Evolutionary conservation across 1,140 invertebrate genomes (phyloP), one percentile per base, ranked within the genome.

Genomic region (Listronotus oregonensis): DNA sequence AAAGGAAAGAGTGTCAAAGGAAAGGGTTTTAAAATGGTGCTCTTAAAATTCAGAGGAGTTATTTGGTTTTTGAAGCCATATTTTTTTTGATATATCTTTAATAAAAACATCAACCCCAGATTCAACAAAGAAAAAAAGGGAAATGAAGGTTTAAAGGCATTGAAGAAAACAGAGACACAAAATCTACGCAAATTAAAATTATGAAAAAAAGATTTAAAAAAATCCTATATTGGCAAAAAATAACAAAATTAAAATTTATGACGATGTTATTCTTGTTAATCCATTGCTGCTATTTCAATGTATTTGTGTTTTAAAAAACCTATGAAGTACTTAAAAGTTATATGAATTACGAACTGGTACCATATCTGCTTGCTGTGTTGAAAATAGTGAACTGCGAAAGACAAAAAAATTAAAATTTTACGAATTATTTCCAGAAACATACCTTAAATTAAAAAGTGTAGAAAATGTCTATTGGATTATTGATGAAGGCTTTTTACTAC

Each of bases 391-490:
- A 67, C 31, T 74, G 15, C 69, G 59, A 60, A 71, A 64, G 44
- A 69, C 61, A 63, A 65, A 46, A 67, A 78, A 79, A 71, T 73
- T 73, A 11, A 57, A 40, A 21, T 64, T 78, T 21, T 77, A 73
- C 57, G 64, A 70, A 9, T 50, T 72, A 71, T 76, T 76, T 56
- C 51, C 71, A 49, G 64, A 71, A 70, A 34, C 67, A n/a, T 64
- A 67, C 37, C 44, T 69, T n/a, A 43, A 63, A 69, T 31, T 67
- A 39, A 71, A 66, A 14, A 21, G 18, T 52, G 6, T 52, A 21
- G n/a, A 62, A 66, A 67, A 69, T 56, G 7, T 69, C 57, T 47
- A 31, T 44, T 73, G 72, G 31, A 67, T 77, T 31, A 71, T 75
- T 67, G 70, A 77, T 67, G 69, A 70, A 69, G 70, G 66, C 11